Base-by-base conservation (phyloP, 2,888 invertebrate species). In the Seira ritae region DNA sequence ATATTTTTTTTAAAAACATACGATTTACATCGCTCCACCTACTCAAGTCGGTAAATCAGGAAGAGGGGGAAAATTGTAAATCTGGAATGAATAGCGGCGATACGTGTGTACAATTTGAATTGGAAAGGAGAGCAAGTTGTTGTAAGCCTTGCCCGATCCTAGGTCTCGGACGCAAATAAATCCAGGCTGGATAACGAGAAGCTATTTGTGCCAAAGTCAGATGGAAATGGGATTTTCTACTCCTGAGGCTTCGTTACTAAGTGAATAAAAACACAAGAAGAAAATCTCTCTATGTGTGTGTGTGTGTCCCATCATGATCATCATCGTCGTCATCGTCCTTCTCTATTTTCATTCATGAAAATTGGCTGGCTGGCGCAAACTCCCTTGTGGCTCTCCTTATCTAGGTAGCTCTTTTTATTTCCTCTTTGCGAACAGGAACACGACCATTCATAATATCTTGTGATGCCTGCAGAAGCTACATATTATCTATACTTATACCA, bases 151-250 rank as follows among this genome's bases (percentile, higher is more conserved):
- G 19, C 62, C 12, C 62, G 46, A 46, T 4, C 20, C 20, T 20
- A 70, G 46, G 20, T 24, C 70, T 22, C 37, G 74, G 19, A 68
- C 80, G 73, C 67, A 80, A 80, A 80, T 80, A 78, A 78, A 78
- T 80, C 80, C 68, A 42, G 66, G 55, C 46, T 12, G 73, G 68
- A 31, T 80, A 80, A 80, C 67, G 73, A 78, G 62, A 20, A 72
- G 73, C 80, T 73, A 68, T 80, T 80, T 80, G 80, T 72, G 80
- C 55, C 73, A 80, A 80, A 80, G 60, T 72, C 80, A 80, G 80
- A 73, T 72, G 67, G 71, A 60, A 80, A 73, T 68, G 37, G 80
- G 22, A 73, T 80, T 55, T 73, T 65, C 42, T 20, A 62, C 62
- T 70, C 65, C 22, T 22, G 20, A 69, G 69, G 15, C 31, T 20